Evolutionary conservation across 2,113 vertebrate species (phyloP), one percentile per base, ranked within the genome.

Genomic region (Fregata magnificens): DNA sequence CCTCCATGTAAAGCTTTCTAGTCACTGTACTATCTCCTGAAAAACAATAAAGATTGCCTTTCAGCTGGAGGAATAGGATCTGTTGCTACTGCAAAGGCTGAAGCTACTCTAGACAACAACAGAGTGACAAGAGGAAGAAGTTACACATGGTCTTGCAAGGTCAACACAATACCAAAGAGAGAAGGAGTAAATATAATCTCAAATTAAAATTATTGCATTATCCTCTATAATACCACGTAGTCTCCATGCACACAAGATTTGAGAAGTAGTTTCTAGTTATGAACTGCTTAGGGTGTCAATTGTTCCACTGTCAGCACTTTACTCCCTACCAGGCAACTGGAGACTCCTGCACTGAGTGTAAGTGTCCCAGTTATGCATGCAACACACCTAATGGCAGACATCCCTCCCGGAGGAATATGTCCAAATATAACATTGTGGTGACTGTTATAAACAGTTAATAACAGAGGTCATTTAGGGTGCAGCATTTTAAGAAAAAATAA

Each of bases 211-310:
- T 2, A 25, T 5, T 21, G 11, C 32, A 38, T 56, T 66, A 5
- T 63, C 40, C 55, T 55, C 32, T 62, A 15, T 14, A 90, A 22
- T 1, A 24, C 7, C 76, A 50, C 18, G 21, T 16, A 7, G 26
- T 14, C 44, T 16, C 26, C 45, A 7, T 0, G 9, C 26, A 20
- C 19, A 20, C 0, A 2, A 63, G 18, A 24, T 56, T 49, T 17
- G 11, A 84, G 53, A 45, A 47, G 32, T 5, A 79, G 40, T 40
- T 69, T 49, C 20, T 56, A 15, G 26, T 65, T n/a, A 21, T 3
- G 21, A 91, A 38, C 9, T 28, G 16, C 34, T 61, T 20, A 10
- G 17, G 34, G 52, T 45, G 12, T 9, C 18, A 52, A 1, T 21
- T 13, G 2, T 44, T 69, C 42, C 36, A 24, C n/a, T 55, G 40